These are phyloP conservation scores for Margaritifera margaritifera DNA, from an alignment of 2,888 invertebrate species.

Conservation along the genomic window DNA sequence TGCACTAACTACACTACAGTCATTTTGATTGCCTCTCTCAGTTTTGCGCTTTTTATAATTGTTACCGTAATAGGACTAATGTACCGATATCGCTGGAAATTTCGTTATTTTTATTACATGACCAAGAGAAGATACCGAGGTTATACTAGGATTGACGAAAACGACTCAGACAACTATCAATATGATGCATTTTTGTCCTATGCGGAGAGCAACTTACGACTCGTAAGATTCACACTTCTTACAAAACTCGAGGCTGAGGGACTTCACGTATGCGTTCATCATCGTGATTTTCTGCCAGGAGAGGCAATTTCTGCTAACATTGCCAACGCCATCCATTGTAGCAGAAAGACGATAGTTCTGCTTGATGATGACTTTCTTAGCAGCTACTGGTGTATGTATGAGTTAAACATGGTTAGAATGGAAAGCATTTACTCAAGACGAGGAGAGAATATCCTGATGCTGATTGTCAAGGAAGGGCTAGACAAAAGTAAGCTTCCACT, in stretches of 20 bases:
- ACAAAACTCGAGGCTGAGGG: slow-evolving; percentile 18
- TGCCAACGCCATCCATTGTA: slow-evolving; percentile 35
- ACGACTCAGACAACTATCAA: slow-evolving; percentile 11
- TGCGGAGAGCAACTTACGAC: slow-evolving; percentile 19
- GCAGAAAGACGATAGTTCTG: slow-evolving; percentile 42
- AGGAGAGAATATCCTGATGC: not conserved
- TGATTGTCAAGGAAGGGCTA: too few species aligned
- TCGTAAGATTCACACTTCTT: slow-evolving; percentile 15
- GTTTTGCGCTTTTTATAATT: slow-evolving; percentile 1
- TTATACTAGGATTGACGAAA: not conserved
- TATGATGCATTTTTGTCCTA: slow-evolving; percentile 43
- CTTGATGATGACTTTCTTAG: slow-evolving; percentile 30
- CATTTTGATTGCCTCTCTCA: too few species aligned
- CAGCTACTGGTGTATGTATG: slow-evolving; percentile 47
- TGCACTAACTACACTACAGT: too few species aligned
- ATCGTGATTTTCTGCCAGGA: slow-evolving; percentile 46
- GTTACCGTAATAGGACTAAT: slow-evolving; percentile 21
- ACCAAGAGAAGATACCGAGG: slow-evolving; percentile 17
- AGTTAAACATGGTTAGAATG: slow-evolving; percentile 45
- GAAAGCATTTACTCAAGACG: slow-evolving; percentile 31
- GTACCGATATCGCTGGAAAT: slow-evolving; percentile 32
- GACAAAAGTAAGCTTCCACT: too few species aligned
- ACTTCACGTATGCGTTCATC: slow-evolving; percentile 38
- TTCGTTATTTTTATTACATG: slow-evolving; percentile 32
- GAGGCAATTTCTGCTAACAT: slow-evolving; percentile 42